Conservation (phyloP, 2,888 invertebrate species). For the Lasioglossum figueresi region DNA sequence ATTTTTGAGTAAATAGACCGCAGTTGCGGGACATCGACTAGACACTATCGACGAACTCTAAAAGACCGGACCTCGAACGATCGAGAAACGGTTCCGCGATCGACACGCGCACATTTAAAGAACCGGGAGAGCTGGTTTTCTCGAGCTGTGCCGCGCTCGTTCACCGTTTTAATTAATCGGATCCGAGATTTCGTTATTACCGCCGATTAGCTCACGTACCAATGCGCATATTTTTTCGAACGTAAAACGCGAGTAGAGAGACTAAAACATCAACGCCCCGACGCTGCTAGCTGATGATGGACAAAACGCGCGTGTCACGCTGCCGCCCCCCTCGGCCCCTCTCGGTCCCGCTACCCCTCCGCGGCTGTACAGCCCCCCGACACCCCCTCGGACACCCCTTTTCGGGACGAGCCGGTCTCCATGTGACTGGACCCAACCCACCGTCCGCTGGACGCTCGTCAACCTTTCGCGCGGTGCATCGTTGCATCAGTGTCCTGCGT, state of each 20-base stretch:
- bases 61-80: constrained; percentile 25
- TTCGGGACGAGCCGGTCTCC: constrained; percentile 42
- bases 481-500: constrained; percentile 76
- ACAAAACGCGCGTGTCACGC: constrained; percentile 78
- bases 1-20: not conserved
- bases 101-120: constrained; percentile 49
- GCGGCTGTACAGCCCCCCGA: not conserved
- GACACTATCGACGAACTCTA: not conserved
- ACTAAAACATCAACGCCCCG: constrained; percentile 78
- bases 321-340: not conserved
- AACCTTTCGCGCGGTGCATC: constrained; percentile 73
- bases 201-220: constrained; percentile 82
- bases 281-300: constrained; percentile 79
- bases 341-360: constrained; percentile 16
- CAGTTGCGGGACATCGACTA: not conserved
- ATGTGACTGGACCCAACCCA: constrained; percentile 53
- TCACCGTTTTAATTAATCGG: constrained; percentile 80
- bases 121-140: constrained; percentile 69
- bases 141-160: constrained; percentile 64
- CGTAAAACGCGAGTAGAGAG: constrained; percentile 79
- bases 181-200: constrained; percentile 78
- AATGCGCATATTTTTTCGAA: constrained; percentile 83
- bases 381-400: constrained; percentile 31
- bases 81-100: constrained; percentile 25
- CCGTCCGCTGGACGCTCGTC: constrained; percentile 64